These are phyloP conservation scores for Xestia c-nigrum DNA, from an alignment of 2,888 invertebrate genomes.

Conservation along the genomic window DNA sequence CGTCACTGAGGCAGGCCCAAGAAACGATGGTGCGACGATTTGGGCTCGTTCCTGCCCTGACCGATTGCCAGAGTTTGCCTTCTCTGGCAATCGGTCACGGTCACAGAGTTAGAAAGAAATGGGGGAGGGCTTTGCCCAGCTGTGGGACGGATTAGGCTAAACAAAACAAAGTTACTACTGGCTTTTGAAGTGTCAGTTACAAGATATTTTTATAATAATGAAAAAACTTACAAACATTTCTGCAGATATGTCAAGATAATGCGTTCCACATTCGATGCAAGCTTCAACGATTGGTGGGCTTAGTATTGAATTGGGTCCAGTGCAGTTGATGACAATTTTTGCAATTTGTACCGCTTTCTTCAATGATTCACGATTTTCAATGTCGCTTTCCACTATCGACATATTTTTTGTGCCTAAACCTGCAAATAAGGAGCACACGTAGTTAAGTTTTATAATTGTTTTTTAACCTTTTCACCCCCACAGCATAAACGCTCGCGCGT, in stretches of 20 bases:
- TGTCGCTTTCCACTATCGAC: conserved; percentile 70
- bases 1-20: too few species aligned
- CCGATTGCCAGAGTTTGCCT: too few species aligned
- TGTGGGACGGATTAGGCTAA: too few species aligned
- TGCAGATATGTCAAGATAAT: conserved; percentile 81
- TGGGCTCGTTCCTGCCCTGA: too few species aligned
- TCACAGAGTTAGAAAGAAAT: too few species aligned
- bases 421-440: conserved; percentile 48
- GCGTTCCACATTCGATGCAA: conserved; percentile 77
- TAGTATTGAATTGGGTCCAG: conserved; percentile 74
- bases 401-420: conserved; percentile 69
- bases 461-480: too few species aligned
- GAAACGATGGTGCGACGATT: too few species aligned
- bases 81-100: too few species aligned
- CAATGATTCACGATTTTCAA: conserved; percentile 69
- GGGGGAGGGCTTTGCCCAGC: too few species aligned
- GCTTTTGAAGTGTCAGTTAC: background rate
- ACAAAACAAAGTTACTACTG: background rate
- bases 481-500: too few species aligned
- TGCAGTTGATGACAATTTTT: conserved; percentile 77
- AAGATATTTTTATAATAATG: background rate
- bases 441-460: too few species aligned
- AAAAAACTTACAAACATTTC: conserved; percentile 76
- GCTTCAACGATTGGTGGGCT: conserved; percentile 76
- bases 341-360: conserved; percentile 65